Percentiles rank a stretch among this genome's conserved stretches.
phyloP scores from a whole-genome alignment of 1,140 invertebrate genomes.

The Pristionchus pacificus region DNA sequence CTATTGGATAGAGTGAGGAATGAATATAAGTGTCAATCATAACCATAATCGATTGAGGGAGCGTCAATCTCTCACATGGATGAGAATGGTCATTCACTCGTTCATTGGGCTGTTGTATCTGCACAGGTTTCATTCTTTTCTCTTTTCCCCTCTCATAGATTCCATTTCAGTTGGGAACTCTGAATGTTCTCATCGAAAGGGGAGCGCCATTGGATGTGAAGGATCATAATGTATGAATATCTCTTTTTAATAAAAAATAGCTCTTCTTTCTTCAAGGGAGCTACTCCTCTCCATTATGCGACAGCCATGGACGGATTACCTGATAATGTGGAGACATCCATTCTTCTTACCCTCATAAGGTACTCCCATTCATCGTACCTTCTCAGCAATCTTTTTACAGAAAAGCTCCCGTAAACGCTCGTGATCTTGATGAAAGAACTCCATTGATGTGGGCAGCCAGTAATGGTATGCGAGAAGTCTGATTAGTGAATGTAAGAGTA shows the following conservation, averaged over 20 bases:
- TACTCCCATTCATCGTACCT: too few species aligned
- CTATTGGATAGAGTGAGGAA: slow-evolving; percentile 55
- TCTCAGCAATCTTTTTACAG: too few species aligned
- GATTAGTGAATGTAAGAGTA: not conserved
- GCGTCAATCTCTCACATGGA: slow-evolving; percentile 83
- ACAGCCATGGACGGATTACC: slow-evolving; percentile 79
- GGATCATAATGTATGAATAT: slow-evolving; percentile 62
- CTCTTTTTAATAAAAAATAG: not conserved
- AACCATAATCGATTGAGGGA: slow-evolving; percentile 41
- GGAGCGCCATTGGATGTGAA: slow-evolving; percentile 78
- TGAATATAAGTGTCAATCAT: too few species aligned
- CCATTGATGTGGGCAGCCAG: slow-evolving; percentile 94
- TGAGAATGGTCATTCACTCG: slow-evolving; percentile 86
- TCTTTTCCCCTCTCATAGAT: not conserved
- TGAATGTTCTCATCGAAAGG: slow-evolving; percentile 76
- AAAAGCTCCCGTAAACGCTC: slow-evolving; percentile 75
- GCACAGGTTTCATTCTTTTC: slow-evolving; percentile 63
- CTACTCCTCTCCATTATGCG: slow-evolving; percentile 91
- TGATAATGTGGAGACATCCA: slow-evolving; percentile 67
- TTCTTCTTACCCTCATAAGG: slow-evolving; percentile 76
- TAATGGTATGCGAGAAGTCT: slow-evolving; percentile 66
- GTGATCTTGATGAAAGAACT: slow-evolving; percentile 83
- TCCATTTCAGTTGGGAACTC: slow-evolving; percentile 68
- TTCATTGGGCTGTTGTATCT: slow-evolving; percentile 78
- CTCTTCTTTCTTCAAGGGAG: slow-evolving; percentile 71